Base-by-base conservation (phyloP, 2,797 vertebrate genomes). In the Hypotaenidia philippensis region DNA sequence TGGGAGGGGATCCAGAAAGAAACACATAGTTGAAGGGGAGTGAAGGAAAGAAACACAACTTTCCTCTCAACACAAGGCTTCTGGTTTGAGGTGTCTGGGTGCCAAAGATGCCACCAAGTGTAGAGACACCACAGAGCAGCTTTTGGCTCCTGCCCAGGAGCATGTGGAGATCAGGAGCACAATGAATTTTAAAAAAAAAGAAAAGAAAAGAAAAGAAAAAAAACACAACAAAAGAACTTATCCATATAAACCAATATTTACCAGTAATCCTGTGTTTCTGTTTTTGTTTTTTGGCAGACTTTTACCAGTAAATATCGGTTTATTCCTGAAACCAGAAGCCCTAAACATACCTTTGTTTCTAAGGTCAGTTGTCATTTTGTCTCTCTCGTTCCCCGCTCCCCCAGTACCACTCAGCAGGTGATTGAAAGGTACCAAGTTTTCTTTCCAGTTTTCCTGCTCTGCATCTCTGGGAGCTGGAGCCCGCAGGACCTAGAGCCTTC, bases 301-400 rank as follows among this genome's bases (percentile, higher is more conserved):
- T 98, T 98, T 98, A 98, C 97, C 98, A 98, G 97, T 98, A 98
- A 97, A 97, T 98, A 98, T 95, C 98, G 97, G 93, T 97, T 98
- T 98, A 97, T 97, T 97, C 97, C 98, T 98, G 97, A 98, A 98
- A 98, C 98, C 98, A 98, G 97, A 94, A 98, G 97, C 97, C 97
- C 97, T 97, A 97, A 97, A 96, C 97, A 97, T 97, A 97, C 96
- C 97, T 97, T 97, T 98, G 97, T 97, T 98, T 96, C 97, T 97
- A 97, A 98, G 97, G 94, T 97, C 98, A 98, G 97, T 98, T 97
- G 96, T 89, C 97, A 89, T 97, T 98, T 97, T 97, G 97, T 98
- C 96, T 97, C 96, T 97, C 95, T 97, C 60, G 57, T 97, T 92
- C 96, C 98, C 96, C 90, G 5, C 91, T 94, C 45, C 94, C 90